Evolutionary conservation across 1,140 invertebrate species (phyloP).

Genomic region (Drosophila ambigua): DNA sequence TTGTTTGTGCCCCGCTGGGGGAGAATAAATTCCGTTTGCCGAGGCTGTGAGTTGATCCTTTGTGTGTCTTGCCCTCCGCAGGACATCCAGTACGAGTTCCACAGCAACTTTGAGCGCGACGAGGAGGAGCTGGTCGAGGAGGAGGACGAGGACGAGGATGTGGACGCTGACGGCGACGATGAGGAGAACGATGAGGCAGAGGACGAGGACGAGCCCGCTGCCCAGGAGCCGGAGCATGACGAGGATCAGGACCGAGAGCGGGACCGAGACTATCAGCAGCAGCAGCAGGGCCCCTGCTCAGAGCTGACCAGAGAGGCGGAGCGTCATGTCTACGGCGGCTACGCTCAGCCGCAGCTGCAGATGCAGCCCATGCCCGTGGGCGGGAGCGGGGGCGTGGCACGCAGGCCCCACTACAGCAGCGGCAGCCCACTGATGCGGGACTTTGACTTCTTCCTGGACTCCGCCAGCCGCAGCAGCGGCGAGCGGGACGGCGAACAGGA

Average conservation of each 20-base stretch:
- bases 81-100: constrained; percentile 83
- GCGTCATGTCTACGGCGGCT: constrained; percentile 51
- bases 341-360: constrained; percentile 39
- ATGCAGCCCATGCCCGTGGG: constrained; percentile 14
- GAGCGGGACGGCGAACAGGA: constrained; percentile 75
- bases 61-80: constrained; percentile 10
- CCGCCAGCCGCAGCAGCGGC: constrained; percentile 80
- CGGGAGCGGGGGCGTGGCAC: not conserved
- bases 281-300: constrained; percentile 44
- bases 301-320: constrained; percentile 11
- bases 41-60: too few relatives aligned
- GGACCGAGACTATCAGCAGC: constrained; percentile 62
- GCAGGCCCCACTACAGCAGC: constrained; percentile 70
- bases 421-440: constrained; percentile 79
- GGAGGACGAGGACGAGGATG: constrained; percentile 65
- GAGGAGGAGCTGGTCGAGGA: constrained; percentile 76
- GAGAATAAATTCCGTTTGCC: too few relatives aligned
- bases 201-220: constrained; percentile 63
- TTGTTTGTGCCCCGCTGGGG: too few relatives aligned
- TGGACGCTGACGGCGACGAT: constrained; percentile 30
- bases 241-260: constrained; percentile 62
- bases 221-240: constrained; percentile 53
- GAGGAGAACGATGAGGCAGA: constrained; percentile 68
- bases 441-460: constrained; percentile 83
- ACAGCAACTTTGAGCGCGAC: constrained; percentile 76